Base-by-base conservation (phyloP, 1,140 invertebrate species). In the Acromyrmex charruanus region DNA sequence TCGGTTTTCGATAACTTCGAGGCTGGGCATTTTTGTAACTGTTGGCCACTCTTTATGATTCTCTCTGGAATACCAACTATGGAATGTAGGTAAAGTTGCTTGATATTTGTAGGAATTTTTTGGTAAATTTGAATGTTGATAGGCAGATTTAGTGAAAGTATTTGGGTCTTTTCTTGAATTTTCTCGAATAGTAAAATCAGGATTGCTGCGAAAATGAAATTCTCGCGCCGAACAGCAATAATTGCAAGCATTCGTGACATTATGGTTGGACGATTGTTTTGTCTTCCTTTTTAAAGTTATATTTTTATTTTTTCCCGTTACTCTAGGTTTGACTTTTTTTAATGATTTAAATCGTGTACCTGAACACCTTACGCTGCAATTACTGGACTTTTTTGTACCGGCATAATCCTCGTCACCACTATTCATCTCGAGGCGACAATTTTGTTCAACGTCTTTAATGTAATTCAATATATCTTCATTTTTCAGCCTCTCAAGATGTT, bases 401-500 rank as follows among this genome's bases (percentile, higher is more conserved):
- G 49, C 72, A 63, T 81, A 75, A 68, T 74, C 72, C 5, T 84
- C 79, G 4, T 89, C 74, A 12, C 49, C 59, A 28, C 39, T 68
- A 12, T 5, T 77, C 18, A 79, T 16, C 16, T 88, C 81, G 1
- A 51, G 74, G 2, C 21, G 77, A 49, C 75, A 86, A 3, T 86
- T 77, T 53, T 44, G 35, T 51, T 74, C 49, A 3, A 89, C n/a
- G 9, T 89, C 72, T 49, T 69, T 71, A 7, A 80, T 75, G n/a
- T 89, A 89, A 68, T 89, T 87, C 28, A 89, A 58, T 51, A 89
- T 59, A 12, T 90, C 79, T 75, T 77, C 10, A 4, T 74, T 51
- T 1, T 39, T 55, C 39, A 81, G 21, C 10, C 5, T 81, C 49
- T 81, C 31, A 6, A 66, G 18, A 49, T 79, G 25, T 16, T 69